These are phyloP conservation scores for Mythimna albipuncta DNA, from an alignment of 2,888 invertebrate genomes.

Conservation along the genomic window DNA sequence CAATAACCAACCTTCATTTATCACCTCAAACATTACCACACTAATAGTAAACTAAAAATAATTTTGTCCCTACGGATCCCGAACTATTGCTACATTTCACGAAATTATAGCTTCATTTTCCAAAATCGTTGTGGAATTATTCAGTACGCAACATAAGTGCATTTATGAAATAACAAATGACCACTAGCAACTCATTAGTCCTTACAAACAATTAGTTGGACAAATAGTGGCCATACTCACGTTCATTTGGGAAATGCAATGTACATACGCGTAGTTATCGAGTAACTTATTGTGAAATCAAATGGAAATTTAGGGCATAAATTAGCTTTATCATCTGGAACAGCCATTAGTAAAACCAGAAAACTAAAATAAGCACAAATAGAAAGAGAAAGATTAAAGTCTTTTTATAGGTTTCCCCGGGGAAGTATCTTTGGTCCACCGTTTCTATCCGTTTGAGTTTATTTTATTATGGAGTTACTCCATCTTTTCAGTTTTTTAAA, in stretches of 20 bases:
- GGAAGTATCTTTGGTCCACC: conserved; percentile 1
- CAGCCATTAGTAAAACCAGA: not conserved
- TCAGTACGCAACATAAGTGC: conserved; percentile 33
- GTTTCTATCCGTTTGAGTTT: not conserved
- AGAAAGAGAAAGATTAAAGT: not conserved
- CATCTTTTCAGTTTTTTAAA: no score
- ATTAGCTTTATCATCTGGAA: not conserved
- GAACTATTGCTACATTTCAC: conserved; percentile 4
- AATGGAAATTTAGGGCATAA: not conserved
- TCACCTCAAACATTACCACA: not conserved
- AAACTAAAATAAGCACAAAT: not conserved
- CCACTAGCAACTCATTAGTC: conserved; percentile 72
- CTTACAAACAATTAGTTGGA: conserved; percentile 61
- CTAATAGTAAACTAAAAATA: not conserved
- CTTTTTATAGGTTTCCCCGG: conserved; percentile 9
- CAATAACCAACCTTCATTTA: not conserved
- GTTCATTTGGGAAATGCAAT: conserved; percentile 71
- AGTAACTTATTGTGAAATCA: conserved; percentile 17
- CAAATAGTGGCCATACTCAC: conserved; percentile 60
- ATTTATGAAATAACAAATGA: conserved; percentile 61
- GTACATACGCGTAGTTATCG: not conserved
- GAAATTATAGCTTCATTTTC: conserved; percentile 32
- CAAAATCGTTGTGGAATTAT: conserved; percentile 32
- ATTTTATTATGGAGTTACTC: not conserved
- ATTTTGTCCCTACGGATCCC: not conserved